Evolutionary conservation across 2,113 vertebrate genomes (phyloP), one percentile per base, ranked within the genome.

Genomic region (Puffinus mauretanicus): DNA sequence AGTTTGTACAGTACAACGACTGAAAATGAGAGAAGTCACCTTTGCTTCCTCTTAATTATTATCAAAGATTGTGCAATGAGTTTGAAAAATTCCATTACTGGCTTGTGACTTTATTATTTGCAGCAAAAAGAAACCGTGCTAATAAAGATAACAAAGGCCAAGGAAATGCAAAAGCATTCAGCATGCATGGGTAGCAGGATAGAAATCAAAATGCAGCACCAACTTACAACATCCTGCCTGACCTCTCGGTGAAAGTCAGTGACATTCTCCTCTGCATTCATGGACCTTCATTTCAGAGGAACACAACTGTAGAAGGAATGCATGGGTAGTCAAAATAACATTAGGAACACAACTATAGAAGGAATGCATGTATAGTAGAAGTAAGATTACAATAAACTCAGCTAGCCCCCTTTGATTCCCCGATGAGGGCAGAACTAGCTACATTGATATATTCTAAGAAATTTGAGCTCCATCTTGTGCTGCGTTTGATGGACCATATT

Each of bases 11-110:
- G 29, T 40, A 77, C 47, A 55, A 49, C 27, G 89, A n/a, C 19
- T 46, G 46, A 85, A 71, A 92, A 66, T 61, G 34, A 93, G 54
- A 91, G 34, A 72, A 73, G 46, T 58, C 67, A 90, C 67, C 64
- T 94, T 90, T 96, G 71, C 46, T 83, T 91, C 36, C 19, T 64
- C 16, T 54, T 77, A 93, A 93, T 96, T 85, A 85, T 80, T 61
- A 76, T 27, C 58, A 73, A 61, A 85, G 36, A 73, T 25, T 57
- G 42, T 49, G 62, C 70, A 93, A 85, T 73, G 85, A 46, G 17
- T 81, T 88, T 77, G 82, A 94, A 94, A 93, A 93, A 94, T 62
- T 73, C 85, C 60, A 64, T 90, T 88, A 86, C 30, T 14, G 32
- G 32, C 38, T 90, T 88, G 32, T 83, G 57, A 69, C 40, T 81